Evolutionary conservation across 2,797 vertebrate species (phyloP), one percentile per base, ranked within the genome.

Genomic region (Peromyscus nudipes): DNA sequence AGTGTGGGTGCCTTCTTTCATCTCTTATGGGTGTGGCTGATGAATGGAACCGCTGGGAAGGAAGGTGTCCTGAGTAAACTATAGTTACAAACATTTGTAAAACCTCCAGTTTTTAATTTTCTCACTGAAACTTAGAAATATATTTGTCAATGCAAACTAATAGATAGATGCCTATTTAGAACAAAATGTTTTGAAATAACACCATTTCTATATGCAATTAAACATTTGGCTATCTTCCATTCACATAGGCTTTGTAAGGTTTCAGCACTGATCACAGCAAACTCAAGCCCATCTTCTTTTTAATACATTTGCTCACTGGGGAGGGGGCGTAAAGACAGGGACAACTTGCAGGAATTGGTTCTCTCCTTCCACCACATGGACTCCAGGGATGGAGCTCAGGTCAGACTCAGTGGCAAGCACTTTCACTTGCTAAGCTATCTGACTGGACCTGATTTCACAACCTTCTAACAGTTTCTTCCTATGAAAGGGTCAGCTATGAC

Each of bases 111-210:
- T 83, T 83, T 64, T 64, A n/a, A 77, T 27, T 52, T 71, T 77
- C 55, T 94, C 79, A 81, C 71, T 40, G 13, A 7, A 49, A 57
- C 27, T 95, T 46, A 92, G 25, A 92, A 93, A 34, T 82, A 40
- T 79, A 9, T 92, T 96, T 93, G 91, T 76, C 40, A 93, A 2
- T 82, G 34, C 25, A 93, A 93, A 29, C 31, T 86, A 83, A 27
- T 12, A 81, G 57, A 76, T 12, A 81, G 57, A 76, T 6, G 52
- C n/a, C 40, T 82, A 90, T 34, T 0, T 25, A 13, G 21, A 96
- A 95, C 8, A 95, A 75, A 95, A 62, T 11, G 71, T 93, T 85
- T 89, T 75, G 13, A 95, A 82, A 73, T 94, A 92, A 92, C n/a
- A 96, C 37, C 37, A 23, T 92, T 95, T 94, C 49, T 96, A 92